Base-by-base conservation (phyloP, 2,888 invertebrate genomes). In the Hipparchia sbordonii region DNA sequence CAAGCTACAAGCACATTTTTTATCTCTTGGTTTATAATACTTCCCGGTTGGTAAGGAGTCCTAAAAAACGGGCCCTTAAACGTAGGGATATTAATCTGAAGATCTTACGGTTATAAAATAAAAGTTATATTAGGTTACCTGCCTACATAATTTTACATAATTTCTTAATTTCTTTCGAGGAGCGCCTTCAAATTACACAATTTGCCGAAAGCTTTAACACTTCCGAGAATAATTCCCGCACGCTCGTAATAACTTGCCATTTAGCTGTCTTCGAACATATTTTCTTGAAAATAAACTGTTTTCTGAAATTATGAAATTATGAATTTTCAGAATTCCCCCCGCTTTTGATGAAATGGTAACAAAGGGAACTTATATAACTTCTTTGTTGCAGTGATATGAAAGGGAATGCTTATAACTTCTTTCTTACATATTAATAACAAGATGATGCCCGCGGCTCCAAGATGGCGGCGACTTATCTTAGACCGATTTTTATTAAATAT, bases 201-300 rank as follows among this genome's bases (percentile, higher is more conserved):
- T 68, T 68, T 60, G 48, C n/a, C 13, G 59, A 51, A 60, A 12
- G 68, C 51, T 33, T 48, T 68, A 39, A 68, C 56, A 60, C 59
- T 60, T 60, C 68, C 51, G 48, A 60, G 68, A 68, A 68, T 68
- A 60, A 68, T 60, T 60, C 59, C 60, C 60, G 48, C 48, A 59
- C 67, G 48, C 57, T 67, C 59, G 33, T 68, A 68, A 68, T 52
- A 68, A 59, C 51, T 67, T 67, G 46, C 67, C 6, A 33, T 68
- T 68, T 68, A 68, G 59, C 68, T 51, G 60, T 68, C n/a, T 68
- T 68, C 59, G 60, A 60, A 60, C 48, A 68, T 23, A 68, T 68
- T 68, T 68, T n/a, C 51, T 68, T 68, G 51, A 68, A 68, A 51
- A 68, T 68, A 39, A 68, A 68, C 51, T 51, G 68, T 68, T 60